Conservation (phyloP, 2,797 vertebrate genomes). For the Podarcis siculus region DNA sequence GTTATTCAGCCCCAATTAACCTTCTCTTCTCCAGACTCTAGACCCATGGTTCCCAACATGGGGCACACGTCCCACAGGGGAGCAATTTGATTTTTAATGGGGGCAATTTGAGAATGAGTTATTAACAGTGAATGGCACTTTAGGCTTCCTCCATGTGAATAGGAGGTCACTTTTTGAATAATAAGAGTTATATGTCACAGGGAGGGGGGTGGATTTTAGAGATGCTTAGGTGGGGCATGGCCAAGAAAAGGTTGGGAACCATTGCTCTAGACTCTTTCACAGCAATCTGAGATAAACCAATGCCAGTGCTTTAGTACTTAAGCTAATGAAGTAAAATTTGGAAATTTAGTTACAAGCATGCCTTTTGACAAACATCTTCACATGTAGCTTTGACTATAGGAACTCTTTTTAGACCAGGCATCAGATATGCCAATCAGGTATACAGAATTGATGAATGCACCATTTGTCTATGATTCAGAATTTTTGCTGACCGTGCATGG, state of each 20-base stretch:
- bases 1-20: neutral
- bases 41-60: no score
- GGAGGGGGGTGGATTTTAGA: no score
- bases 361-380: neutral
- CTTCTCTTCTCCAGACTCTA: neutral
- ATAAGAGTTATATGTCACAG: no score
- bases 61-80: no score
- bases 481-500: neutral
- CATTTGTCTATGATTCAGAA: neutral
- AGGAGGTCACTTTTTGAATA: no score
- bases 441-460: neutral
- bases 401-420: neutral
- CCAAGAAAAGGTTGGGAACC: no score
- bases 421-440: neutral
- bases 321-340: neutral
- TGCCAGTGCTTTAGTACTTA: no score
- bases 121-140: no score
- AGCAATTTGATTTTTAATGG: no score
- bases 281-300: neutral
- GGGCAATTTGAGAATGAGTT: no score
- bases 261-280: neutral
- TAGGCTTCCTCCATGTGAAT: no score
- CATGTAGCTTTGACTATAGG: neutral
- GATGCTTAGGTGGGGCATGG: no score
- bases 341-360: neutral